Evolutionary conservation across 2,888 invertebrate genomes (phyloP), one percentile per base, ranked within the genome.

Genomic region (Dichetophora obliterata): DNA sequence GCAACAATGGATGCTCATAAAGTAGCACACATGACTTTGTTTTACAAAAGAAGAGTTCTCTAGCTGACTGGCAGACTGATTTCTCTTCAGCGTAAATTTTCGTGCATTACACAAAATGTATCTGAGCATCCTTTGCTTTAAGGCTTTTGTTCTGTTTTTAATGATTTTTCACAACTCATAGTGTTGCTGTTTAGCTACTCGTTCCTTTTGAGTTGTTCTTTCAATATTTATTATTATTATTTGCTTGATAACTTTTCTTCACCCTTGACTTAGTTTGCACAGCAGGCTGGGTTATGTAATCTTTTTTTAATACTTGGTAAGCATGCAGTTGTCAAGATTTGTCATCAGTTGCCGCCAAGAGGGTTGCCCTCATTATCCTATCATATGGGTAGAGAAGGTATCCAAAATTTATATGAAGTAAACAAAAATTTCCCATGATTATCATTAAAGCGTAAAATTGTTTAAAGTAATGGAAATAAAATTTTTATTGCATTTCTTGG

Each of bases 1-100:
- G 82, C 82, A 83, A 83, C 82, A 82, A 82, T 80, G 82, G 82
- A 74, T 31, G 19, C 54, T 43, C 74, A 65, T 66, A 65, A 74
- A 34, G 63, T 34, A 27, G 11, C 31, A 50, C 34, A 57, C 57
- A 31, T 31, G 65, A 65, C 63, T 50, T 52, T 37, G n/a, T 57
- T 65, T 43, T 43, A 14, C 11, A 14, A 11, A 43, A 1, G 24
- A 0, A 24, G 59, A 11, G 9, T 19, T 22, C 54, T 59, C 59
- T 22, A 14, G 22, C 14, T 27, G 11, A 59, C 24, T 27, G 27
- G 6, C 59, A 59, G 59, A 16, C 14, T 59, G 27, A 24, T 24
- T 59, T 59, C 16, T 27, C 43, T 43, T 43, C 11, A 24, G 14
- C 24, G 11, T 43, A 11, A 1, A 27, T 59, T 59, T 59, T 59